Evolutionary conservation across 1,140 invertebrate genomes (phyloP), one percentile per base, ranked within the genome.

Genomic region (Campoletis sonorensis): DNA sequence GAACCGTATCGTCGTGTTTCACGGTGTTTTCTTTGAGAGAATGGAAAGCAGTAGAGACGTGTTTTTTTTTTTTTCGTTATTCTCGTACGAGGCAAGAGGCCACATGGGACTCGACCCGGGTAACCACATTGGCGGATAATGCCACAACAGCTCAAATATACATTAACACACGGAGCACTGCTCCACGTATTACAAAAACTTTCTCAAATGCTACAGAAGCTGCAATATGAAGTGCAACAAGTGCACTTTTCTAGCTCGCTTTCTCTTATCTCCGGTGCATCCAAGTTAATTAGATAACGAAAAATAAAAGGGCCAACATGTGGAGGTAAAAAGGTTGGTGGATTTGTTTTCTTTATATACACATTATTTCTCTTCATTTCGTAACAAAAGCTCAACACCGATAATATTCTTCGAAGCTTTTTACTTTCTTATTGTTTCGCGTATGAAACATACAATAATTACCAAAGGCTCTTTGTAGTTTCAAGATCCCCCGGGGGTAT

Each of bases 41-140:
- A 15, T 27, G 61, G 61, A 67, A 67, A 67, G 15, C 21, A 67
- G 23, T 13, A 15, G 61, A 7, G 61, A 15, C 23, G n/a, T n/a
- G n/a, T n/a, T n/a, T n/a, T n/a, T n/a, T n/a, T n/a, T 67, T 15
- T 27, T 67, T 67, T 27, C 61, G 61, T 67, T 67, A 10, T 45
- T 45, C 61, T 67, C 61, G 61, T 45, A 45, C 61, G 26, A 67
- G 61, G 61, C 23, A 67, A 67, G 61, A 67, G 61, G 61, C 18
- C 61, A 27, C 61, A 67, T 67, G 61, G 61, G 61, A 67, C 61
- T 67, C 61, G 61, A 27, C 23, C 21, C 13, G 23, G 61, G 61
- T 27, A 67, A 67, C 61, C 21, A 13, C 61, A 23, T 23, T 2
- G 13, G 61, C 23, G 61, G 61, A 67, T 67, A 67, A 23, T 67